Percentiles rank a stretch among this genome's conserved stretches.
phyloP scores from a whole-genome alignment of 2,888 invertebrate species.

The Erynnis tages region DNA sequence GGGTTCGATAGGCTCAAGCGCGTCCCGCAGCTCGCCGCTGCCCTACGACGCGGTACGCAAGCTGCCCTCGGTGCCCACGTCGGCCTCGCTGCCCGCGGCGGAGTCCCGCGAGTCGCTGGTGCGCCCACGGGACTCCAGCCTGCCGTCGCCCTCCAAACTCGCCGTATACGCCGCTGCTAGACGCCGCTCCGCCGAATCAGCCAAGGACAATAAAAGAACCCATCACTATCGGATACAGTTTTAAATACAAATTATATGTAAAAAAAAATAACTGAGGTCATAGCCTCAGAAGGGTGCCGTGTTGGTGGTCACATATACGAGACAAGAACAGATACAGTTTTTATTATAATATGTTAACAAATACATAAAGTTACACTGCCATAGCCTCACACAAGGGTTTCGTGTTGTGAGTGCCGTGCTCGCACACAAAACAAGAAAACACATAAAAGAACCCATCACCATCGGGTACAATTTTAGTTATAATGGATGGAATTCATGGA shows the following conservation, averaged over 20 bases:
- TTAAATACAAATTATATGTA: slow-evolving; percentile 52
- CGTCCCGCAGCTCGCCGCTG: slow-evolving; percentile 69
- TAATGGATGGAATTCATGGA: no score
- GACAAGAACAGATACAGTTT: no score
- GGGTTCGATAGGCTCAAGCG: slow-evolving; percentile 70
- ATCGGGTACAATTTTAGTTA: no score
- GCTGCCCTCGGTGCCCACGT: slow-evolving; percentile 73
- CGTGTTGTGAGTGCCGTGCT: no score
- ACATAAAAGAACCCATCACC: no score
- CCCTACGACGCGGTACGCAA: slow-evolving; percentile 73
- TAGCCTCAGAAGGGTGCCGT: no score
- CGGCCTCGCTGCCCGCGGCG: slow-evolving; percentile 74
- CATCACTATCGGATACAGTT: slow-evolving; percentile 87
- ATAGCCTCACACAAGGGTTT: no score
- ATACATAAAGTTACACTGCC: no score
- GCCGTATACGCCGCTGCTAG: slow-evolving; percentile 80
- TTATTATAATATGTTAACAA: no score
- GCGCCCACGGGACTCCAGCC: slow-evolving; percentile 70
- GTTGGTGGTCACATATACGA: no score
- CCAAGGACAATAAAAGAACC: slow-evolving; percentile 80
- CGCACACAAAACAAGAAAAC: no score
- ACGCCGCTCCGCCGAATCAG: slow-evolving; percentile 81
- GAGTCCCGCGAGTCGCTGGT: slow-evolving; percentile 76
- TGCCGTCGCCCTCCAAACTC: slow-evolving; percentile 84
- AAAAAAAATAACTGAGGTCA: no score